A percentile compares a stretch with the other conserved stretches of the same genome.
These are phyloP conservation scores for Oopsacas minuta DNA, from an alignment of 37 sponge, comb jelly and placozoan species.

Conservation along the genomic window DNA sequence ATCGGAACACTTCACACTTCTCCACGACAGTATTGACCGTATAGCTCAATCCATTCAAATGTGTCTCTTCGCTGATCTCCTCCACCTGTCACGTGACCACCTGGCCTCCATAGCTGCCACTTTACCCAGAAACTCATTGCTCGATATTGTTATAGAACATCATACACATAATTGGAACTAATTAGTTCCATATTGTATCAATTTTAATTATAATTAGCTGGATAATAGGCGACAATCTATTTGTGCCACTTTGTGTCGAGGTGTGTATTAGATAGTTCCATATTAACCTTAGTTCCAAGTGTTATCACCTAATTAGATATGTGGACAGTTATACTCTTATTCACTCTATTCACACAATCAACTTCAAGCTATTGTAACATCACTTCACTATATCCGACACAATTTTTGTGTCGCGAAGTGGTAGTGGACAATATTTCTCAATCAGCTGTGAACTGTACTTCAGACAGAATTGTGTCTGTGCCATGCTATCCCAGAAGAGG, in stretches of 20 bases:
- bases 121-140: background rate
- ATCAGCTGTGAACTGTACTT: background rate
- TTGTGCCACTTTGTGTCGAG: no score
- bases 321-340: background rate
- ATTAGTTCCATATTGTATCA: background rate
- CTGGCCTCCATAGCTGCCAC: conserved; percentile 16
- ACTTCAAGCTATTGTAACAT: background rate
- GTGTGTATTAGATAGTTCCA: no score
- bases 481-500: background rate
- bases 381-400: background rate
- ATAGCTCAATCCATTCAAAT: conserved; percentile 8
- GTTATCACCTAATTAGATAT: no score
- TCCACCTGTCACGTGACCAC: background rate
- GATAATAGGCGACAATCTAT: no score
- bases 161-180: background rate
- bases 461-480: background rate
- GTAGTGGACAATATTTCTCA: background rate
- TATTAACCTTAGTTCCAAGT: no score
- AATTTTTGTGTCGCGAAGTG: background rate
- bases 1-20: background rate
- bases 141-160: background rate
- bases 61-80: background rate
- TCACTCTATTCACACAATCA: background rate
- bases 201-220: background rate
- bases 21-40: background rate